Percentiles rank a stretch among this genome's conserved stretches.
Evolutionary conservation across 2,113 vertebrate genomes (phyloP).

Genomic region (Percopsis transmontana): DNA sequence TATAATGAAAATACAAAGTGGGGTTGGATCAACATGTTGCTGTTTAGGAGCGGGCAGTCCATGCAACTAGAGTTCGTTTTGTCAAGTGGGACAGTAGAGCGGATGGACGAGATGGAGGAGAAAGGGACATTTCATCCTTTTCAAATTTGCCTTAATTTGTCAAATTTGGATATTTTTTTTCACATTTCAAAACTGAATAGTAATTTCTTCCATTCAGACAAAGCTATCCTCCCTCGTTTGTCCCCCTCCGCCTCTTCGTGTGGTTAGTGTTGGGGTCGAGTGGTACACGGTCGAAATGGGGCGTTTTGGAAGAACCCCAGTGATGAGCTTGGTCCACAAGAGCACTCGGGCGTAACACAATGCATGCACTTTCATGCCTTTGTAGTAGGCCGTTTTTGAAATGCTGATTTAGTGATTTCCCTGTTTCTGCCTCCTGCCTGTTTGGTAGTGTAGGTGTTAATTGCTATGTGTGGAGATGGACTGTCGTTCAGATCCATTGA

Average conservation of each 20-base stretch:
- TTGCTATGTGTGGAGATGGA: constrained; percentile 64
- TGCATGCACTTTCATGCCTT: constrained; percentile 74
- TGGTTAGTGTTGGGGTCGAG: constrained; percentile 41
- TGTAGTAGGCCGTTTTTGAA: constrained; percentile 65
- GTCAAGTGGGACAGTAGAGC: too few species aligned
- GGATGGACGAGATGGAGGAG: too few species aligned
- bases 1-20: too few species aligned
- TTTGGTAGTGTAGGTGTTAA: constrained; percentile 75
- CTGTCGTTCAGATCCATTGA: constrained; percentile 61
- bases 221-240: constrained; percentile 13
- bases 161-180: not conserved
- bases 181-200: not conserved
- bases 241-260: constrained; percentile 36
- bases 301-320: constrained; percentile 41
- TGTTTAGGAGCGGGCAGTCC: too few species aligned
- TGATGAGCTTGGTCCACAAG: constrained; percentile 40
- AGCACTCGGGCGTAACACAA: constrained; percentile 50
- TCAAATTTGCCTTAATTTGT: too few species aligned
- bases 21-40: too few species aligned
- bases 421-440: constrained; percentile 43
- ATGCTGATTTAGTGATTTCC: constrained; percentile 71
- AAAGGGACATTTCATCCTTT: too few species aligned
- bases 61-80: too few species aligned
- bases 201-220: constrained; percentile 18
- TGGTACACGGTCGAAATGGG: constrained; percentile 28